These are phyloP conservation scores for Molorchus minor DNA, from an alignment of 2,888 invertebrate genomes.

Conservation along the genomic window DNA sequence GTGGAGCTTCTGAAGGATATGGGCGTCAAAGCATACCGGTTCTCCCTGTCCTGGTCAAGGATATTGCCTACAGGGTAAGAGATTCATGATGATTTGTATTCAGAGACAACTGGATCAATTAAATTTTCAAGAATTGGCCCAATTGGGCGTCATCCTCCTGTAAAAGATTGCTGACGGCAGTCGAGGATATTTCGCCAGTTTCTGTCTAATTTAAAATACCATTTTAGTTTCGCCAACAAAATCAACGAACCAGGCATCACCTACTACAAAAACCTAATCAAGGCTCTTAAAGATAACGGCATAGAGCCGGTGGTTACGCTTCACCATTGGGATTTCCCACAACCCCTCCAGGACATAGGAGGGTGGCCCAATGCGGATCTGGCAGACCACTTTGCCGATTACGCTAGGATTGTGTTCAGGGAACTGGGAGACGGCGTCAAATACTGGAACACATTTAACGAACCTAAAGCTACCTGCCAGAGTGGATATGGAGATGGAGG, in stretches of 20 bases:
- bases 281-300: slow-evolving; percentile 64
- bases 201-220: no score
- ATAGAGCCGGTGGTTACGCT: slow-evolving; percentile 67
- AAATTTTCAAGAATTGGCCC: no score
- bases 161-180: no score
- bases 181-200: no score
- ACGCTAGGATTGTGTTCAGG: slow-evolving; percentile 65
- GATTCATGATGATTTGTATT: no score
- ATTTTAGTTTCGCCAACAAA: slow-evolving; percentile 65
- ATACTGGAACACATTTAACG: slow-evolving; percentile 76
- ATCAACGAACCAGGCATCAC: slow-evolving; percentile 75
- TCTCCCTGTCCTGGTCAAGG: slow-evolving; percentile 80
- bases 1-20: slow-evolving; percentile 70
- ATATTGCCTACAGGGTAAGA: slow-evolving; percentile 76
- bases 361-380: slow-evolving; percentile 72
- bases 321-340: slow-evolving; percentile 67
- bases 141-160: no score
- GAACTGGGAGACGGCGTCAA: slow-evolving; percentile 64
- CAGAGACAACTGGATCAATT: no score
- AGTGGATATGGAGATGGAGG: slow-evolving; percentile 66
- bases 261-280: slow-evolving; percentile 79
- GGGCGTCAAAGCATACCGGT: slow-evolving; percentile 73
- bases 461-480: slow-evolving; percentile 60
- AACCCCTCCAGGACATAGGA: slow-evolving; percentile 63
- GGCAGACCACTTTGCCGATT: slow-evolving; percentile 69